A percentile compares a stretch with the other conserved stretches of the same genome.
Evolutionary conservation across 2,888 invertebrate species (phyloP).

Genomic region (Craniophora ligustri): DNA sequence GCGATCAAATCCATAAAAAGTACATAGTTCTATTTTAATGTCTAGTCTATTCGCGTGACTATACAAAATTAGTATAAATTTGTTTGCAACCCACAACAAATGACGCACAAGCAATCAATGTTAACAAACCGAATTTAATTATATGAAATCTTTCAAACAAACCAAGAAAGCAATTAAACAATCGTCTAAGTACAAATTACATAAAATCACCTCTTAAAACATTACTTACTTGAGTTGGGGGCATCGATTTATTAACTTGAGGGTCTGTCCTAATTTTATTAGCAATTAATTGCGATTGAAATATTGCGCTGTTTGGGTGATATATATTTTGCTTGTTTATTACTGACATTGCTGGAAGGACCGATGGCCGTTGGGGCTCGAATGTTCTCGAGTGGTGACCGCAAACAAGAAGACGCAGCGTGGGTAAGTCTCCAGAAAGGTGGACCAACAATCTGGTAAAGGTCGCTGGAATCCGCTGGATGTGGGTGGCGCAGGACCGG

Average conservation of each 20-base stretch:
- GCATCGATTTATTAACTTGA: slow-evolving; percentile 18
- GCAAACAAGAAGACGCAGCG: too few relatives aligned
- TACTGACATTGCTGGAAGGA: slow-evolving; percentile 15
- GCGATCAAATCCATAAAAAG: too few relatives aligned
- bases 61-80: too few relatives aligned
- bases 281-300: slow-evolving; percentile 26
- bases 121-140: background rate
- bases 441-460: too few relatives aligned
- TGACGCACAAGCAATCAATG: background rate
- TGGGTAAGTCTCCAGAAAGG: too few relatives aligned
- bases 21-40: too few relatives aligned
- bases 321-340: slow-evolving; percentile 5
- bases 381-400: too few relatives aligned
- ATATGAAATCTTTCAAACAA: background rate
- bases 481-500: too few relatives aligned
- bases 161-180: slow-evolving; percentile 3
- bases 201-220: slow-evolving; percentile 10
- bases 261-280: slow-evolving; percentile 26
- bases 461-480: too few relatives aligned
- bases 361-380: too few relatives aligned
- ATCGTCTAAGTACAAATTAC: slow-evolving; percentile 5
- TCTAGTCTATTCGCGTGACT: too few relatives aligned
- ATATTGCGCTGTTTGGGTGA: slow-evolving; percentile 6
- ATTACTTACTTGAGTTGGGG: slow-evolving; percentile 30
- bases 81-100: too few relatives aligned